Base-by-base conservation (phyloP, 2,797 vertebrate genomes). In the Enteromius paludinosus region DNA sequence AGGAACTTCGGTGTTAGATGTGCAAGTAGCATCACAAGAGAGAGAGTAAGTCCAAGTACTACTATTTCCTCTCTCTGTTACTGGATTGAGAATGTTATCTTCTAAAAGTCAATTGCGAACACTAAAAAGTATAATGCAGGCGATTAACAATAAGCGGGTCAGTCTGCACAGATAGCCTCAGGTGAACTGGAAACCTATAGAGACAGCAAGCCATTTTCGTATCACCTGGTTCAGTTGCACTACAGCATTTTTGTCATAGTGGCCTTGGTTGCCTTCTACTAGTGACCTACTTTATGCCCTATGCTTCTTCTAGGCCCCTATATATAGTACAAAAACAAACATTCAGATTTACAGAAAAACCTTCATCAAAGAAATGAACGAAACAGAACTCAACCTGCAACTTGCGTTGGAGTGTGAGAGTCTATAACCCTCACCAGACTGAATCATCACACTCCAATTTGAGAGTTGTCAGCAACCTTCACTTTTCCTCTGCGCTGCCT, bases 371-470 rank as follows among this genome's bases (percentile, higher is more conserved):
- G 35, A 68, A 14, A 43, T 15, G n/a, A 68, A 66, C 5, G 4
- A 41, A n/a, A 52, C 28, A 4, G 45, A 71, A 49, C 23, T 11
- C 8, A 30, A 71, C 45, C 45, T 20, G 3, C 10, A 30, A 33
- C 9, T 49, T 20, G 5, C 9, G 59, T 33, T 77, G 28, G 41
- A 62, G 9, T 6, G 7, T 52, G 45, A 17, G 64, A 54, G 78
- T 28, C 15, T 79, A 41, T 70, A 79, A 79, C 69, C 78, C 78
- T 59, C 49, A 30, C 15, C 35, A 59, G 64, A 41, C 65, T 79
- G 65, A 79, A 79, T 54, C 78, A 79, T 79, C 78, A 78, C 62
- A 59, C 23, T 69, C 23, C 65, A 62, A 30, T 25, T 35, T 75
- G 38, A 77, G 66, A 70, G n/a, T 28, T 28, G 11, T 52, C 56